Base-by-base conservation (phyloP, 2,888 invertebrate species). In the Melolontha melolontha region DNA sequence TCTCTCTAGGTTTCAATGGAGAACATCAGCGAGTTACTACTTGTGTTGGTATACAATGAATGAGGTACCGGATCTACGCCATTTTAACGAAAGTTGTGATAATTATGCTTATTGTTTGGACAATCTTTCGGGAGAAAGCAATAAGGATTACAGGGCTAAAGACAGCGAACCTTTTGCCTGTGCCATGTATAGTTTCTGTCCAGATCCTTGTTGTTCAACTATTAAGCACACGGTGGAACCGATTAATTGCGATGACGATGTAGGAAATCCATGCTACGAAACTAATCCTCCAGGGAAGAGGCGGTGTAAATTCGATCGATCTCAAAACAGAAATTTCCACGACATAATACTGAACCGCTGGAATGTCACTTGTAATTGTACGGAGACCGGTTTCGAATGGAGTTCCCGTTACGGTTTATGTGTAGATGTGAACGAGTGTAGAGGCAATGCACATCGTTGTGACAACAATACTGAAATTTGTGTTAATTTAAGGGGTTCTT, bases 1-100 rank as follows among this genome's bases (percentile, higher is more conserved):
- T 6, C 17, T 16, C 5, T 16, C 7, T 10, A 57, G 87, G 64
- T 89, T 87, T 76, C 86, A 87, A 75, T 90, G 90, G 90, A 82
- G 88, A 44, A 85, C 85, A 0, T 85, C 88, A 0, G 89, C 89
- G 0, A 86, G 88, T 73, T 90, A 90, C 79, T 90, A 85, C 79
- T 88, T 91, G 89, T 90, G 90, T 75, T 88, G 87, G 88, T 90
- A 86, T 76, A 88, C 90, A 12, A 87, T 90, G 87, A 80, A 85
- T 54, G 85, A 85, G 69, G 82, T 77, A 14, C 83, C 86, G 4
- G 84, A 84, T 57, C 78, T 90, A 69, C 81, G 84, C 11, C 83
- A 84, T 77, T 81, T 90, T 44, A 84, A 84, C 0, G 89, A 88
- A 73, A 76, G 80, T 6, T 91, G 90, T 75, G 89, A 89, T 76